Base-by-base conservation (phyloP, 2,113 vertebrate genomes). In the human region DNA sequence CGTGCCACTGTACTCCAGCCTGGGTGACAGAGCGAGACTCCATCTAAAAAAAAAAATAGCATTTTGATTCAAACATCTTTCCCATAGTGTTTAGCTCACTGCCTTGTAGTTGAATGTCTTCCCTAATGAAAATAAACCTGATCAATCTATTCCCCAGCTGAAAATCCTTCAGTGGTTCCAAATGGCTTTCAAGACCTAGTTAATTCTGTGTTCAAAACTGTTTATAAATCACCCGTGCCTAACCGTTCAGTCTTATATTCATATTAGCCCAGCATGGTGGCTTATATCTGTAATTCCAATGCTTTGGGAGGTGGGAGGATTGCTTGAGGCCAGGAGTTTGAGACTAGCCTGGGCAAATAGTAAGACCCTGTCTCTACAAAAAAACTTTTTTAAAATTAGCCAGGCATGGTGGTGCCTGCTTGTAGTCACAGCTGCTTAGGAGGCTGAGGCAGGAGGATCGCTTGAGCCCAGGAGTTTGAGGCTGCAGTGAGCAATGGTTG, bases 101-200 rank as follows among this genome's bases (percentile, higher is more conserved):
- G 73, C 59, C 18, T 92, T 68, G 45, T 55, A 85, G 30, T 82
- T 93, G 30, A 89, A 17, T 94, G 30, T 86, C 59, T 92, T 61
- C 43, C 27, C 76, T 85, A 90, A 91, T 89, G 75, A 97, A 91
- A 96, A 97, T 38, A 91, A 92, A 83, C 45, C 35, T 32, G 9
- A 93, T 81, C 50, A 70, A 57, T 86, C n/a, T n/a, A 70, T 86
- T 91, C 38, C 6, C 89, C 18, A 90, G 38, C 75, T 93, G 57
- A 96, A 96, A 48, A 75, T 92, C 30, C 27, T 87, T 91, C 68
- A 86, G 13, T 66, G 59, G 50, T 70, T 94, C n/a, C 86, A 72
- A 88, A 73, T 73, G 92, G 25, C 38, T 96, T 93, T 88, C 4
- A 96, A 96, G 52, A 90, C 38, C 20, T 72, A 40, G 20, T 75